Conservation (phyloP, 2,888 invertebrate species). For the Hypsopygia costalis region DNA sequence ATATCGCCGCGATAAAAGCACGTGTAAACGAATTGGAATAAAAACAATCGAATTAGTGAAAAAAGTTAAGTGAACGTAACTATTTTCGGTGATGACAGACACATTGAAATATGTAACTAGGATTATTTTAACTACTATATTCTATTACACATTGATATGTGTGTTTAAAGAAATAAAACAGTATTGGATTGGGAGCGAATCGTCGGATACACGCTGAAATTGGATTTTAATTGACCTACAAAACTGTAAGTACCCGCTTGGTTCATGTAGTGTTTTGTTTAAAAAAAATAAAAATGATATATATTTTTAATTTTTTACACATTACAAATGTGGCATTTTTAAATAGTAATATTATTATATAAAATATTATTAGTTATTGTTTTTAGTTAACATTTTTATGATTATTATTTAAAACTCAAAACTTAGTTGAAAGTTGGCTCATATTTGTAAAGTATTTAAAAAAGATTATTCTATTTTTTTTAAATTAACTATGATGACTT, state of each 20-base stretch:
- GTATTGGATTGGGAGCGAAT: constrained; percentile 47
- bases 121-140: constrained; percentile 51
- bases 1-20: constrained; percentile 27
- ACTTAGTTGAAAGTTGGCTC: no score
- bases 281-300: no score
- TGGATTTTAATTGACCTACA: constrained; percentile 2
- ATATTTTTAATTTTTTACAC: no score
- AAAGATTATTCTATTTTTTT: no score
- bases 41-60: constrained; percentile 7
- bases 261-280: no score
- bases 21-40: constrained; percentile 22
- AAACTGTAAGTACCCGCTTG: constrained; percentile 13
- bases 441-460: no score
- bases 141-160: constrained; percentile 59
- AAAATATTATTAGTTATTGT: no score
- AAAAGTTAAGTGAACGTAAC: constrained; percentile 4
- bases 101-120: constrained; percentile 52
- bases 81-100: constrained; percentile 55
- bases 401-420: no score
- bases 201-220: constrained; percentile 21
- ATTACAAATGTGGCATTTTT: no score
- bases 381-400: no score
- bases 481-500: no score
- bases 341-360: no score
- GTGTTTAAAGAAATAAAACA: constrained; percentile 58